Base-by-base conservation (phyloP, 2,888 invertebrate genomes). In the Tetranychus piercei region DNA sequence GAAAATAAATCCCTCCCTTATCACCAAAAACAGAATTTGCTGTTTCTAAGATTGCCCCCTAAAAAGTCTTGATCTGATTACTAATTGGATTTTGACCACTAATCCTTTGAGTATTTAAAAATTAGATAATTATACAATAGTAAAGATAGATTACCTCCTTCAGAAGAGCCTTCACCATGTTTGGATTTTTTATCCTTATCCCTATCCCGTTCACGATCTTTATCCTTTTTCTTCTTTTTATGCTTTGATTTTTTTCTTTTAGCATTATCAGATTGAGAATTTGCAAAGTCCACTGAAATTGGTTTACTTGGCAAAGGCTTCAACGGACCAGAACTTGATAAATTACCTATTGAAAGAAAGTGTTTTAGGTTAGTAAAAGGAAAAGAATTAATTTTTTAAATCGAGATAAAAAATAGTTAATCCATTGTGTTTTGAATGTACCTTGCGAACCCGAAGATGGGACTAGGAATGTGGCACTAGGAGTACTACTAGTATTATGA, bases 241-340 rank as follows among this genome's bases (percentile, higher is more conserved):
- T 81, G 80, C 76, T 81, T 81, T 20, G 80, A 79, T 77, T 81
- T 81, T 74, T 82, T 81, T 75, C 81, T 81, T 75, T 81, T 81
- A 18, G 82, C 79, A 34, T 80, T 80, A 20, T 80, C 80, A 43
- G 81, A 78, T 18, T 81, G 79, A 34, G 82, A 23, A 55, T 55
- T 55, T 55, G 15, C 55, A 55, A 15, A 55, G 55, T 55, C 55
- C 55, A 55, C 55, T 55, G 55, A 55, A 9, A 55, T 55, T 7
- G 55, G 55, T 55, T 55, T 55, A 55, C 55, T 55, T 55, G 55
- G 55, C 55, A 55, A 55, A 55, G 9, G 55, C 55, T 55, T 55
- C 15, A 55, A 55, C 55, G 55, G 55, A 15, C 55, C 55, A 55
- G 55, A 15, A 55, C 15, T 55, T 55, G 55, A 55, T 55, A 55